These are phyloP conservation scores for Tinea pellionella DNA, from an alignment of 2,888 invertebrate species.

Conservation along the genomic window DNA sequence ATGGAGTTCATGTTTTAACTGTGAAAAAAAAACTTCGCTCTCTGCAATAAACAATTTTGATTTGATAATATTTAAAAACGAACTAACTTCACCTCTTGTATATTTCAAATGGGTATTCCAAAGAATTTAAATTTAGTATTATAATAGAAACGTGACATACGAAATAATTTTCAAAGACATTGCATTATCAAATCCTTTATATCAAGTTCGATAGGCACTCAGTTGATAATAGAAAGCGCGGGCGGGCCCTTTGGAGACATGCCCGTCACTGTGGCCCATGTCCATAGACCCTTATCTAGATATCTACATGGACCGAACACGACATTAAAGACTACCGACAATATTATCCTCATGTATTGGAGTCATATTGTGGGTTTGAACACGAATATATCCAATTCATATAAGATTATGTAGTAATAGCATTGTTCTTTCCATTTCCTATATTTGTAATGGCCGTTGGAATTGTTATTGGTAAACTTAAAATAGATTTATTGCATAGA, in stretches of 20 bases:
- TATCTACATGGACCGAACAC: constrained; percentile 45
- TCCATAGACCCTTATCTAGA: constrained; percentile 41
- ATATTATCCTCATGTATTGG: constrained; percentile 16
- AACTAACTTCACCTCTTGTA: too few relatives aligned
- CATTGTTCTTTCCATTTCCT: background rate
- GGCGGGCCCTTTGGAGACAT: constrained; percentile 20
- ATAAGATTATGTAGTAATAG: background rate
- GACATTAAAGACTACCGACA: constrained; percentile 48
- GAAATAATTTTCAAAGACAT: background rate
- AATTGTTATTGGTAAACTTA: background rate
- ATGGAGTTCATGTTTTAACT: too few relatives aligned
- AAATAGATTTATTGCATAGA: background rate
- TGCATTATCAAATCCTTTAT: constrained; percentile 14
- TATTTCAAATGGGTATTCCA: too few relatives aligned
- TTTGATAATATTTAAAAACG: too few relatives aligned
- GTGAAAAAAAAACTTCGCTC: too few relatives aligned
- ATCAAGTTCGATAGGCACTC: constrained; percentile 12
- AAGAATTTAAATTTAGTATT: too few relatives aligned
- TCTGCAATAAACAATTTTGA: too few relatives aligned
- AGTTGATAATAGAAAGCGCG: constrained; percentile 13
- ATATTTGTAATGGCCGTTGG: background rate
- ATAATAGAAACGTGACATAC: too few relatives aligned
- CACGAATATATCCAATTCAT: constrained; percentile 5
- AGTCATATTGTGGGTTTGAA: constrained; percentile 6
- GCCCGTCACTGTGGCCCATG: constrained; percentile 25